Evolutionary conservation across 2,888 invertebrate genomes (phyloP), one percentile per base, ranked within the genome.

Genomic region (Colletes collaris): DNA sequence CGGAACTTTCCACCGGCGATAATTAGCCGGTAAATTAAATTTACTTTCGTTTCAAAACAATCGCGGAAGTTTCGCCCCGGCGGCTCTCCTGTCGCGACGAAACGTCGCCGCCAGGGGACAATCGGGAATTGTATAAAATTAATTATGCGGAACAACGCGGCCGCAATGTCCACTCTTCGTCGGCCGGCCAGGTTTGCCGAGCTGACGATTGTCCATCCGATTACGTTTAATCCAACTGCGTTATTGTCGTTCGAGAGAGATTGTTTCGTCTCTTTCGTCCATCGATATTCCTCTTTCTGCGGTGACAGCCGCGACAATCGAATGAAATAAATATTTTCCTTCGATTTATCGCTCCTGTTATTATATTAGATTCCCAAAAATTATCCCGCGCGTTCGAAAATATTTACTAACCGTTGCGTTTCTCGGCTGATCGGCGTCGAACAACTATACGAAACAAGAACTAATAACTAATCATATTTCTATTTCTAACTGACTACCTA

Each of bases 21-120:
- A 92, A 92, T 92, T 92, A 91, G 90, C 89, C 88, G 89, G 89
- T 89, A 88, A 91, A 91, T 91, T 90, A 90, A 91, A 91, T 91
- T 91, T 90, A 91, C 91, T 92, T 91, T 90, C 89, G 87, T 90
- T 89, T 87, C 87, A 86, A 90, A 91, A 92, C 90, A 91, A 92
- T 90, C 87, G 88, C 82, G 84, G 83, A 90, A 91, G 88, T 91
- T 90, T 82, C 79, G 79, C 76, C 78, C 72, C 72, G 79, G 70
- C 72, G 74, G 74, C 72, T 62, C 75, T 64, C 58, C 70, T 58
- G 75, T 76, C 81, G 76, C 79, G 84, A 79, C 79, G 86, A 58
- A 78, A 76, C 78, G 80, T 75, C 76, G 72, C 44, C 63, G 65
- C 62, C 65, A 49, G 7, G 50, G 72, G 71, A 78, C 74, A 84